Conservation (phyloP, 2,113 vertebrate species). For the Istiophorus platypterus region DNA sequence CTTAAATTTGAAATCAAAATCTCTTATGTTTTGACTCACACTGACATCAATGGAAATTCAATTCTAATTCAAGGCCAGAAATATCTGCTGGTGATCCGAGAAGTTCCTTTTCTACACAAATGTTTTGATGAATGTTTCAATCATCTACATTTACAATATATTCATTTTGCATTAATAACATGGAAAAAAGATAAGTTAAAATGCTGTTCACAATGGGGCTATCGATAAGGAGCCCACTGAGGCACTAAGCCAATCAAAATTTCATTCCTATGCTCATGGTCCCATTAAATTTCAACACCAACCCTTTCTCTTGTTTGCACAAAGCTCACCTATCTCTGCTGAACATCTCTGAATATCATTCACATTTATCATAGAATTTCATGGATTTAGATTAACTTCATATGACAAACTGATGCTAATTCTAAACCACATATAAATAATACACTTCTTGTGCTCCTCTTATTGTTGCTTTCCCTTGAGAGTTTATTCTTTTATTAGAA, state of each 20-base stretch:
- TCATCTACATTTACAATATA: background rate
- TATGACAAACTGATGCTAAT: background rate
- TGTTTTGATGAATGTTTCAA: too few species aligned
- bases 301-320: constrained; percentile 16
- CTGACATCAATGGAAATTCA: background rate
- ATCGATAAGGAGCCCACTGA: too few species aligned
- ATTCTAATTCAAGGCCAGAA: background rate
- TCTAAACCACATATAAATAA: background rate
- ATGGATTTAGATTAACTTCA: background rate
- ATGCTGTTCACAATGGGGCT: background rate
- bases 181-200: background rate
- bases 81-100: too few species aligned
- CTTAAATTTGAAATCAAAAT: constrained; percentile 18
- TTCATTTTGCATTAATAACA: background rate
- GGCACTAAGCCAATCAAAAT: constrained; percentile 51
- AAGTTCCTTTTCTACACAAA: too few species aligned
- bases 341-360: background rate
- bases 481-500: background rate
- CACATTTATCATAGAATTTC: background rate
- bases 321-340: background rate
- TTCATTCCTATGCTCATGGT: constrained; percentile 15
- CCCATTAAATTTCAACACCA: constrained; percentile 3
- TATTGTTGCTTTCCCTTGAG: background rate
- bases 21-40: constrained; percentile 16
- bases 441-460: background rate